Conservation (phyloP, 2,797 vertebrate genomes). For the Chanos chanos region DNA sequence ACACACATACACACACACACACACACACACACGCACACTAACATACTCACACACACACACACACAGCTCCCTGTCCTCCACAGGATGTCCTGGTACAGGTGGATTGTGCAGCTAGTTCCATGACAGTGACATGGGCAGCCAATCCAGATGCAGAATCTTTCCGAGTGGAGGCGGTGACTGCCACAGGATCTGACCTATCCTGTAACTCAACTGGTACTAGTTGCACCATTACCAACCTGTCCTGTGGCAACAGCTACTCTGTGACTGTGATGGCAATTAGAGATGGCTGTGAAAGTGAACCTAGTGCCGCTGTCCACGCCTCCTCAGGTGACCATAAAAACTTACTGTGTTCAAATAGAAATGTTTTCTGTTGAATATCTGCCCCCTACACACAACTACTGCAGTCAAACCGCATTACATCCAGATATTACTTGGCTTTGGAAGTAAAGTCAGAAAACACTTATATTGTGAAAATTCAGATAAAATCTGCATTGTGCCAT, state of each 20-base stretch:
- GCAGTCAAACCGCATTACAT: no score
- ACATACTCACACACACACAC: no score
- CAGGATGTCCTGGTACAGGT: constrained; percentile 48
- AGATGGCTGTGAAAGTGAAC: constrained; percentile 56
- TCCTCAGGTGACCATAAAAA: constrained; percentile 58
- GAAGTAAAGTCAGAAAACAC: no score
- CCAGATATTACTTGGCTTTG: no score
- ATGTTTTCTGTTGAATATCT: no score
- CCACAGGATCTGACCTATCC: constrained; percentile 25
- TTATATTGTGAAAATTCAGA: no score
- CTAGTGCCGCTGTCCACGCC: constrained; percentile 37
- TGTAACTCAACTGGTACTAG: constrained; percentile 55
- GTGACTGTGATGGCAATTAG: constrained; percentile 57
- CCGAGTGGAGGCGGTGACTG: constrained; percentile 50
- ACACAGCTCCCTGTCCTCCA: constrained; percentile 65
- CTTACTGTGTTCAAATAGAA: neutral
- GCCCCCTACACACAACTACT: no score
- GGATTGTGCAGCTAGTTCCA: constrained; percentile 47
- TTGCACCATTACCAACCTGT: constrained; percentile 57
- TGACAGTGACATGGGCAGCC: constrained; percentile 62
- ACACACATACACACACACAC: neutral
- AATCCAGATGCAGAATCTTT: constrained; percentile 60
- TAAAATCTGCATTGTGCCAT: no score
- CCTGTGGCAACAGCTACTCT: constrained; percentile 66
- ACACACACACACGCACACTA: neutral